Percentiles rank a stretch among this genome's conserved stretches.
phyloP scores from a whole-genome alignment of 1,140 invertebrate species.

The Polypedilum pembai region DNA sequence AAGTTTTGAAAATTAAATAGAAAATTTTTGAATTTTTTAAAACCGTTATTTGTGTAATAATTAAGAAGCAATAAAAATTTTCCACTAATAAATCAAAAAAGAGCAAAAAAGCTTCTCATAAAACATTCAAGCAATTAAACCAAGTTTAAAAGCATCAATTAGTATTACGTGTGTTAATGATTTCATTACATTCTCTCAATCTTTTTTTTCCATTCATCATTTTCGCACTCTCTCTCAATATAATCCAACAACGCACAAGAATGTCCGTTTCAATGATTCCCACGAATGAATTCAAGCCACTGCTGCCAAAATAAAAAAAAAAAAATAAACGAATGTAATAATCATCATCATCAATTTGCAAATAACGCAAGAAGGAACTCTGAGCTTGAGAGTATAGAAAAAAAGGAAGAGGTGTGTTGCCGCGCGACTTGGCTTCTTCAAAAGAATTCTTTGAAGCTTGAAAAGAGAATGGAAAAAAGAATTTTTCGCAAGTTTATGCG shows the following conservation, averaged over 20 bases:
- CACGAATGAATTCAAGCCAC: neutral
- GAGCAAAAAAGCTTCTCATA: too few relatives aligned
- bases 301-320: neutral
- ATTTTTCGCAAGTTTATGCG: neutral
- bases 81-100: too few relatives aligned
- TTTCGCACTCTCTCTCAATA: too few relatives aligned
- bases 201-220: too few relatives aligned
- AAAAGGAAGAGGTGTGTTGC: neutral
- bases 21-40: neutral
- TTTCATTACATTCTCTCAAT: too few relatives aligned
- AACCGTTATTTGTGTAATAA: neutral
- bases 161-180: too few relatives aligned
- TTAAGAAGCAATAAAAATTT: too few relatives aligned
- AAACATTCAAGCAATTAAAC: neutral
- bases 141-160: neutral
- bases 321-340: neutral
- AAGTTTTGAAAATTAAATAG: neutral
- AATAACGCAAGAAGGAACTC: neutral
- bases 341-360: neutral
- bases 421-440: neutral
- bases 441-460: neutral
- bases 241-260: neutral
- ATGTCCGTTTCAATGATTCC: conserved; percentile 23
- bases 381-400: neutral
- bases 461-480: too few relatives aligned